Evolutionary conservation across 2,797 vertebrate species (phyloP), one percentile per base, ranked within the genome.

Genomic region (Sandelia bainsii): DNA sequence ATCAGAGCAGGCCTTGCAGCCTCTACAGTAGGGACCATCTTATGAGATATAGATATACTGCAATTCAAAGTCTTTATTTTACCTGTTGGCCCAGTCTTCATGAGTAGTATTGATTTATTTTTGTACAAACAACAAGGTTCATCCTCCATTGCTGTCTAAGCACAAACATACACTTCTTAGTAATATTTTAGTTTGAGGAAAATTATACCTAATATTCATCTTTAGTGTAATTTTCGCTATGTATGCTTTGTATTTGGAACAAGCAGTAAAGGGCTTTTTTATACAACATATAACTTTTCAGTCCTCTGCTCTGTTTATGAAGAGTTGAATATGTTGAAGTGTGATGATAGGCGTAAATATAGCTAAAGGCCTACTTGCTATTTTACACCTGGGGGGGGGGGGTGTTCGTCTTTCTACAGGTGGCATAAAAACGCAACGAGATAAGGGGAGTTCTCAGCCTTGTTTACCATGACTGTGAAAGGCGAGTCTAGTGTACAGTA

Each of bases 381-480:
- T 71, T 73, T 71, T 59, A 69, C 69, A 80, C 44, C 27, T 57
- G 68, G 48, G 54, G 49, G 40, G 37, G 37, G 11, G 37, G 23
- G 59, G 69, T 23, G 58, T 77, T 88, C 59, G 49, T 46, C 49
- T 70, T 52, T 76, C 48, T 67, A 40, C 63, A 49, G 52, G 56
- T 4, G 0, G 25, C 54, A 69, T 81, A 62, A 66, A 80, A 57
- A 59, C 42, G n/a, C 34, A 52, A 13, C 72, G 67, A 81, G 85
- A 83, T 72, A 80, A 76, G 72, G 87, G 84, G 91, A 88, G 90
- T 91, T 89, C 88, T 92, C 77, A 87, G 77, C 77, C 85, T 91
- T 91, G 91, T 89, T 93, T 91, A 91, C 92, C 8, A 83, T 86
- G 89, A 92, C 79, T 53, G 86, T 87, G 89, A 91, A 93, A 93